Conservation (phyloP, 2,888 invertebrate genomes). For the Spialia ferax region DNA sequence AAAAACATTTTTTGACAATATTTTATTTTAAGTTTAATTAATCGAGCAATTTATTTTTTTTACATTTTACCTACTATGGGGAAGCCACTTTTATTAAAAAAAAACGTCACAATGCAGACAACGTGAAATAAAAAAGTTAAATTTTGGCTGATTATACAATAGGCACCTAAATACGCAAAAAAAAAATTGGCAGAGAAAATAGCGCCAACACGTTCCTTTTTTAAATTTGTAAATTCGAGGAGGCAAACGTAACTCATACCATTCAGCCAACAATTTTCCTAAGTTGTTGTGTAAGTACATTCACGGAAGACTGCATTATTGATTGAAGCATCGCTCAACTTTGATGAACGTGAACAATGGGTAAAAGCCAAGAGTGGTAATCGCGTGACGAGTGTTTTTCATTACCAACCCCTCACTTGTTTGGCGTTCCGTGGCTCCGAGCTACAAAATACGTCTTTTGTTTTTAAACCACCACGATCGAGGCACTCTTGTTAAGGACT, state of each 20-base stretch:
- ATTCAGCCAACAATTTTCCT: not conserved
- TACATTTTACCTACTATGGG: too few species aligned
- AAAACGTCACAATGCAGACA: too few species aligned
- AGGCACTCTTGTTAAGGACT: conserved; percentile 43
- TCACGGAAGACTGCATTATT: conserved; percentile 19
- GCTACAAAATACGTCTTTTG: conserved; percentile 60
- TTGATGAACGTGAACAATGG: conserved; percentile 49
- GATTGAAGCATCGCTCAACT: conserved; percentile 33
- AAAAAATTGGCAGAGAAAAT: too few species aligned
- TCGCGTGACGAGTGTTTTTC: conserved; percentile 71
- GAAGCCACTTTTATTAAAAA: too few species aligned
- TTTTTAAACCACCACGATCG: conserved; percentile 66
- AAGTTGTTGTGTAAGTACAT: not conserved
- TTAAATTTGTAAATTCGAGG: not conserved
- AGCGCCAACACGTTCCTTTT: not conserved
- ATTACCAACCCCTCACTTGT: conserved; percentile 62
- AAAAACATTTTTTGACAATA: too few species aligned
- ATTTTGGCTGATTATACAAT: too few species aligned
- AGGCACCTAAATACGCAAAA: too few species aligned
- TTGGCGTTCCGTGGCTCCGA: conserved; percentile 8
- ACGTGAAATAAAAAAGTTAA: too few species aligned
- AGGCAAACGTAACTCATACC: not conserved
- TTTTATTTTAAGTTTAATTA: too few species aligned
- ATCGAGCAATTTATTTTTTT: too few species aligned
- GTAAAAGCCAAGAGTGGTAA: conserved; percentile 51